A percentile compares a stretch with the other conserved stretches of the same genome.
phyloP scores from a whole-genome alignment of 1,140 invertebrate genomes.

The Drosophila quadrilineata region DNA sequence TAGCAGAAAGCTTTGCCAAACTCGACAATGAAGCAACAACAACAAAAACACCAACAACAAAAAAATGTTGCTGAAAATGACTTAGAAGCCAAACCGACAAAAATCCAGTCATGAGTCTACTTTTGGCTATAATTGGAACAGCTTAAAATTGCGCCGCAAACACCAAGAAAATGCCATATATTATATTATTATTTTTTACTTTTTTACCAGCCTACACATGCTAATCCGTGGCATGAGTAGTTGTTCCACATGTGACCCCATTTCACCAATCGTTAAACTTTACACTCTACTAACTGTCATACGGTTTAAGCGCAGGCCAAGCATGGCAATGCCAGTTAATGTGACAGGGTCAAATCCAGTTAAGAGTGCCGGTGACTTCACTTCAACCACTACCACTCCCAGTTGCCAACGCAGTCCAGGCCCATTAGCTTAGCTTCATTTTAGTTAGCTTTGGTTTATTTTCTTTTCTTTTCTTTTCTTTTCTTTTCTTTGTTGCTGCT shows the following conservation, averaged over 20 bases:
- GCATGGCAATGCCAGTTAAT: conserved; percentile 53
- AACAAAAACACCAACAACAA: neutral
- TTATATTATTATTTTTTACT: neutral
- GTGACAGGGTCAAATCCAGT: conserved; percentile 63
- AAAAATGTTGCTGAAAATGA: neutral
- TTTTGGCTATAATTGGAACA: conserved; percentile 10
- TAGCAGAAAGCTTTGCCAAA: conserved; percentile 40
- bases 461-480: neutral
- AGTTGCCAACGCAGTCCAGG: conserved; percentile 1
- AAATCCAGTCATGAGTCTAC: conserved; percentile 31
- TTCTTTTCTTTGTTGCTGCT: conserved; percentile 11
- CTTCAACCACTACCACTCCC: no score
- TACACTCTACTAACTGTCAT: conserved; percentile 69
- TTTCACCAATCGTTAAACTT: conserved; percentile 77
- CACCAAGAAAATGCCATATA: neutral
- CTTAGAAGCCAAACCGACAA: no score
- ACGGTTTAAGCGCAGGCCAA: conserved; percentile 37
- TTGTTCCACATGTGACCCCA: conserved; percentile 63
- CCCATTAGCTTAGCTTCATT: neutral
- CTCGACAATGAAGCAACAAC: no score
- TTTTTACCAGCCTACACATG: conserved; percentile 7
- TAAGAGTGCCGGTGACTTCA: no score
- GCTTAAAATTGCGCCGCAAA: neutral
- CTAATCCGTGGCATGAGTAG: conserved; percentile 9
- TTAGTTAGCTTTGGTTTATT: neutral